phyloP scores from a whole-genome alignment of 2,113 vertebrate genomes.

The Suncus etruscus region DNA sequence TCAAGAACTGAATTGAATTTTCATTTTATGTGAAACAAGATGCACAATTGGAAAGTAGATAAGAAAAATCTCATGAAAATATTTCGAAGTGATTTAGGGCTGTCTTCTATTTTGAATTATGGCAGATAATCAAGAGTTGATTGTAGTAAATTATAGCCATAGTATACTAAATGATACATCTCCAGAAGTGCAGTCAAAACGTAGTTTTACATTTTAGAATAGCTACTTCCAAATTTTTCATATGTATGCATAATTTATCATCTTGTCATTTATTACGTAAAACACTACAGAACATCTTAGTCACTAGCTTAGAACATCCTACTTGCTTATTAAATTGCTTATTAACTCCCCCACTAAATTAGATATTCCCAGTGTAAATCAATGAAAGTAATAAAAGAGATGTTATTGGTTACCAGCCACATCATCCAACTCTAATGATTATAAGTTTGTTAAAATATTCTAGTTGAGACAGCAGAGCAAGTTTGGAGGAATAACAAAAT shows the following conservation, averaged over 20 bases:
- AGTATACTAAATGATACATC: conserved; percentile 55
- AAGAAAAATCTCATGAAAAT: background rate
- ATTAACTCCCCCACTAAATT: background rate
- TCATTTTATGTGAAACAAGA: conserved; percentile 54
- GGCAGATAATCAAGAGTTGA: conserved; percentile 68
- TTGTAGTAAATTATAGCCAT: conserved; percentile 71
- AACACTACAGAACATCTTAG: conserved; percentile 20
- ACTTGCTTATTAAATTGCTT: background rate
- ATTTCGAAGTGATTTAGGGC: conserved; percentile 61
- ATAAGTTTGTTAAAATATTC: background rate
- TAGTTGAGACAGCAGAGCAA: too few relatives aligned
- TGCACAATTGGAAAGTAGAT: background rate
- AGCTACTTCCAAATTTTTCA: conserved; percentile 55
- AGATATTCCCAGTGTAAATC: background rate
- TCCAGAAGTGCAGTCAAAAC: conserved; percentile 54
- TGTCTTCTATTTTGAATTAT: conserved; percentile 57
- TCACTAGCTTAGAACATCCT: background rate
- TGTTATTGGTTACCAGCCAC: background rate
- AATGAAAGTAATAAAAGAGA: background rate
- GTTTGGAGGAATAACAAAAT: too few relatives aligned
- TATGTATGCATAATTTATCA: conserved; percentile 48
- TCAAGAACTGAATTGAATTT: conserved; percentile 33
- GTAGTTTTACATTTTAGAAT: conserved; percentile 45
- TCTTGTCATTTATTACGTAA: conserved; percentile 58
- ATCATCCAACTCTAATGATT: background rate